Conservation (phyloP, 2,888 invertebrate genomes). For the Orthosia gracilis region DNA sequence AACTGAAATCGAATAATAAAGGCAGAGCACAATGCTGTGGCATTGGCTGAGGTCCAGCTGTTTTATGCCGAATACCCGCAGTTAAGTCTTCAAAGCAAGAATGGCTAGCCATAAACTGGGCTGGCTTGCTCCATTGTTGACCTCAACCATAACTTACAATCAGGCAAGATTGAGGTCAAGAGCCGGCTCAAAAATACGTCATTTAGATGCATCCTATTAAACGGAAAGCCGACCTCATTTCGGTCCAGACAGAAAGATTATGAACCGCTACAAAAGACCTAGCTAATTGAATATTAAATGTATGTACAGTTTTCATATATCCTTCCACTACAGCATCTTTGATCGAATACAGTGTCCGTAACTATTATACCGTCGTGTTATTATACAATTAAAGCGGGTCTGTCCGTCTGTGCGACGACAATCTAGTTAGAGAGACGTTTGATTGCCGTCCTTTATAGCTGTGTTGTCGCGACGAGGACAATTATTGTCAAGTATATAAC, state of each 20-base stretch:
- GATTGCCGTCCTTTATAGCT: constrained; percentile 43
- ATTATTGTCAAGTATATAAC: constrained; percentile 27
- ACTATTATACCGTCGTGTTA: constrained; percentile 33
- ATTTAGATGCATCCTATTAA: too few relatives aligned
- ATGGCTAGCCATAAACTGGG: too few relatives aligned
- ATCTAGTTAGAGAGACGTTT: constrained; percentile 38
- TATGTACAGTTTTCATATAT: constrained; percentile 14
- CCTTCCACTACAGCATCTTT: neutral
- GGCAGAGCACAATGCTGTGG: too few relatives aligned
- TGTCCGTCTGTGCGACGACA: constrained; percentile 33
- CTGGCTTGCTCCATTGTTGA: too few relatives aligned
- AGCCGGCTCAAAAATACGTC: too few relatives aligned
- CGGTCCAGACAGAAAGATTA: neutral
- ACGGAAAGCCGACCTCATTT: too few relatives aligned
- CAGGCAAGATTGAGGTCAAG: too few relatives aligned
- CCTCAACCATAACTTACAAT: too few relatives aligned
- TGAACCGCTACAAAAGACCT: neutral
- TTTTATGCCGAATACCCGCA: neutral
- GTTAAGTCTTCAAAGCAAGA: too few relatives aligned
- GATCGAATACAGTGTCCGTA: constrained; percentile 20
- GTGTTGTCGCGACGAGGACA: constrained; percentile 24
- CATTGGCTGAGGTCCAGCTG: neutral
- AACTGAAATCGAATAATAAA: neutral
- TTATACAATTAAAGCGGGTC: constrained; percentile 60
- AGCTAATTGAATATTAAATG: neutral